Base-by-base conservation (phyloP, 2,113 vertebrate genomes). In the Oreochromis aureus region DNA sequence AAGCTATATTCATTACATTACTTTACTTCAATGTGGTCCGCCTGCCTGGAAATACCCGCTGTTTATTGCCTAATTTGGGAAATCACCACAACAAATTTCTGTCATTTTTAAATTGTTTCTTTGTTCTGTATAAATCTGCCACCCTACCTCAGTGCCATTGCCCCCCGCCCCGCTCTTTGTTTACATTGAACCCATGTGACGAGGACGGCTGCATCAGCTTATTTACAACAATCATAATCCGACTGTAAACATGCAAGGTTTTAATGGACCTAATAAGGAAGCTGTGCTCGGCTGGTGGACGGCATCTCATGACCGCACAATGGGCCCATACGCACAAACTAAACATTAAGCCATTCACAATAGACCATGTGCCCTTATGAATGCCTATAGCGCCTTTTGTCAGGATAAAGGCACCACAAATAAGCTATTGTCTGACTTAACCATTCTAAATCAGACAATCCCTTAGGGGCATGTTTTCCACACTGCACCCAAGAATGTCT, bases 221-320 rank as follows among this genome's bases (percentile, higher is more conserved):
- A 94, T 94, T 95, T 91, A 93, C 92, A 91, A 88, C 81, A 86
- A 92, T 93, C 91, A 89, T 95, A 94, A 95, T 94, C 92, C 76
- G 34, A 89, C 89, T 90, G 93, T 96, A 94, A 96, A 95, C 94
- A 94, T 79, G 83, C 59, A 8, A 34, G 84, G 85, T 88, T 93
- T 95, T 93, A 93, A 93, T 93, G 90, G 82, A 85, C 91, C 89
- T 86, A 90, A 83, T 84, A 82, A 92, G 88, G 87, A 93, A 94
- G 93, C 92, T 61, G 85, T 89, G 83, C 71, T 82, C 30, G 9
- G 48, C 82, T 6, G 7, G 53, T 30, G 76, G 76, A 80, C 82
- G 5, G 73, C 88, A 69, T 90, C 90, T 89, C 94, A 89, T 94
- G 95, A 93, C 89, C 87, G 13, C 91, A 93, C 90, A 94, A 92